These are phyloP conservation scores for Mizuhopecten yessoensis DNA, from an alignment of 1,140 invertebrate genomes.

Conservation along the genomic window DNA sequence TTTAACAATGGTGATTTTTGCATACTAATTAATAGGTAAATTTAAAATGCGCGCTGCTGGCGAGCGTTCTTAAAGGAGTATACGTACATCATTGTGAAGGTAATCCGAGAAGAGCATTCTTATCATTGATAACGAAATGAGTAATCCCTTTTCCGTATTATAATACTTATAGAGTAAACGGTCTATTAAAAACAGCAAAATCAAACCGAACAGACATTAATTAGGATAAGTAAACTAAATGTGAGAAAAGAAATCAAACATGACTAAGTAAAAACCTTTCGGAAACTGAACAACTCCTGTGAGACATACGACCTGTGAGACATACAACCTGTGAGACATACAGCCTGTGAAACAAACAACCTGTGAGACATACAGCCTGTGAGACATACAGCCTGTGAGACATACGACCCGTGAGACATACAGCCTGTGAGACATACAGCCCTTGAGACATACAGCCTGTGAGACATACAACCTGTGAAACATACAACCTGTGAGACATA, in stretches of 20 bases:
- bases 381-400: no score
- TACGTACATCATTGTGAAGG: not conserved
- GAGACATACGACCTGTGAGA: no score
- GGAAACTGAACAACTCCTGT: no score
- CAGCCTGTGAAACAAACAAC: no score
- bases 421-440: no score
- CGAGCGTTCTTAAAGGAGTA: not conserved
- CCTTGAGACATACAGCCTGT: no score
- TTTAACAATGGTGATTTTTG: not conserved
- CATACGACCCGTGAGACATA: no score
- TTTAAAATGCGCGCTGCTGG: not conserved
- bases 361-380: no score
- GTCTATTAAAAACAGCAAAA: not conserved
- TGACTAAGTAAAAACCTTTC: no score
- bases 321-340: no score
- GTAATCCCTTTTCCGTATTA: not conserved
- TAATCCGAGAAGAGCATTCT: not conserved
- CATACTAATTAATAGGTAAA: not conserved
- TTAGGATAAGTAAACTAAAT: not conserved
- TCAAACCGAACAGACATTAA: not conserved
- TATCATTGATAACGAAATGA: not conserved
- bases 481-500: no score
- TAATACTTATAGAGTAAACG: not conserved
- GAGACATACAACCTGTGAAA: no score
- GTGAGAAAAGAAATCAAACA: not conserved